Conservation (phyloP, 2,113 vertebrate genomes). For the Eurypyga helias region DNA sequence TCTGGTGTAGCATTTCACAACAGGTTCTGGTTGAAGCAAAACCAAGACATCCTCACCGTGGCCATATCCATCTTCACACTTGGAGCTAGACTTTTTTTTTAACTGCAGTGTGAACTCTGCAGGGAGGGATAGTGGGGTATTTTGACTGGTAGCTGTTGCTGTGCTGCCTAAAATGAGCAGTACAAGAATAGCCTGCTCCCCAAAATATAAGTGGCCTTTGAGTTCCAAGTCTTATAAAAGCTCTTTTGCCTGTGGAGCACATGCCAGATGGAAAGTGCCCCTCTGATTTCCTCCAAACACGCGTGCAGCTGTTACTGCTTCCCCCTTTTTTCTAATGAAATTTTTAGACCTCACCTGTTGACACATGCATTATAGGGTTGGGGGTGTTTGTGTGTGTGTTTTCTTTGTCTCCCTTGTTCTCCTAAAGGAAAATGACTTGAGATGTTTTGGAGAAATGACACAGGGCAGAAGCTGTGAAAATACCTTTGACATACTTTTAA, state of each 20-base stretch:
- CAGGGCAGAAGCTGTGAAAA: neutral
- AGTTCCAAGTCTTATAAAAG: slow-evolving; percentile 54
- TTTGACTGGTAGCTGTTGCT: slow-evolving; percentile 17
- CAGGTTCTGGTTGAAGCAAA: neutral
- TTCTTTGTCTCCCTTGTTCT: neutral
- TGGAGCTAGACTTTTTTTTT: neutral
- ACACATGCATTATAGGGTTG: slow-evolving; percentile 1
- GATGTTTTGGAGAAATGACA: slow-evolving; percentile 39
- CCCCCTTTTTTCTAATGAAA: slow-evolving; percentile 62
- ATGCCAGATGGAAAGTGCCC: slow-evolving; percentile 72
- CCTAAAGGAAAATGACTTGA: slow-evolving; percentile 55
- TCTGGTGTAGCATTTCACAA: neutral
- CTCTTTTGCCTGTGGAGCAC: slow-evolving; percentile 43
- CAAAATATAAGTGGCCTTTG: slow-evolving; percentile 65
- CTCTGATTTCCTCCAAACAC: slow-evolving; percentile 65
- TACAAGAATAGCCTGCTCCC: slow-evolving; percentile 51
- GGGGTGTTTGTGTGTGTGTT: neutral
- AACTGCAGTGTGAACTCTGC: neutral
- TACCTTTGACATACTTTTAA: neutral
- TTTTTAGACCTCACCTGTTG: slow-evolving; percentile 83
- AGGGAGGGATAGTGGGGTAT: neutral
- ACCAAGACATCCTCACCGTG: neutral
- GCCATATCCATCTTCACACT: neutral
- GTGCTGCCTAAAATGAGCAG: slow-evolving; percentile 45
- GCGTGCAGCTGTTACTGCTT: slow-evolving; percentile 75